Conservation (phyloP, 1,140 invertebrate genomes). For the Alviniconcha marisindica region DNA sequence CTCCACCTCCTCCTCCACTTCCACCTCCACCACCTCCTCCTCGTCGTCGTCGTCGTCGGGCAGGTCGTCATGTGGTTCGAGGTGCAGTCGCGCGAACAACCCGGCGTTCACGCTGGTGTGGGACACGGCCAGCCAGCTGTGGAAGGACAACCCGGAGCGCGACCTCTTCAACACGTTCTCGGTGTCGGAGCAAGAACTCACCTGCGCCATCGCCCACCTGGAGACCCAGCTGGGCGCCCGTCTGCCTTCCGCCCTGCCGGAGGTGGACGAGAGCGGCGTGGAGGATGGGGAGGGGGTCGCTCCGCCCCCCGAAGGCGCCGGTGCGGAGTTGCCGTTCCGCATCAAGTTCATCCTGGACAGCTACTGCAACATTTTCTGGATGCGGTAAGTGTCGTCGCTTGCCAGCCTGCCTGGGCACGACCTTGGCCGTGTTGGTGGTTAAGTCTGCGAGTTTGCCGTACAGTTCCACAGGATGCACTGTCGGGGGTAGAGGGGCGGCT, state of each 20-base stretch:
- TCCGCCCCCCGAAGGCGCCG: conserved; percentile 20
- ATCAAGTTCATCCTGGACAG: conserved; percentile 71
- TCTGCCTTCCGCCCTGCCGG: not conserved
- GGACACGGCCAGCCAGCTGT: conserved; percentile 57
- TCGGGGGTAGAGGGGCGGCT: too few relatives aligned
- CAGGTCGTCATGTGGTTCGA: not conserved
- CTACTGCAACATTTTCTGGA: conserved; percentile 71
- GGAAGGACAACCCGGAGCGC: conserved; percentile 71
- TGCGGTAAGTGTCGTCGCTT: conserved; percentile 56
- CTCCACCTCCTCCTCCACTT: conserved; percentile 13
- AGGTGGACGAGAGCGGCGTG: not conserved
- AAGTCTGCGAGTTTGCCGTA: too few relatives aligned
- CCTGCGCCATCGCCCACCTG: conserved; percentile 66
- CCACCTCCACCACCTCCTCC: not conserved
- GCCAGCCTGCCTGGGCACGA: not conserved
- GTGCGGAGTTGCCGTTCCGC: conserved; percentile 55
- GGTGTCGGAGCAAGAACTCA: conserved; percentile 70
- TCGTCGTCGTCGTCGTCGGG: conserved; percentile 9
- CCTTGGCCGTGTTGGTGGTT: too few relatives aligned
- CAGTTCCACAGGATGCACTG: too few relatives aligned
- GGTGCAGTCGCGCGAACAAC: not conserved
- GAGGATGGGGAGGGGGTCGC: not conserved
- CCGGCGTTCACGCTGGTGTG: conserved; percentile 27
- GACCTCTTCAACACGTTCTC: conserved; percentile 71
- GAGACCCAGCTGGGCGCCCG: conserved; percentile 63